Percentiles rank a stretch among this genome's conserved stretches.
phyloP scores from a whole-genome alignment of 2,888 invertebrate species.

The Thymelicus lineola region DNA sequence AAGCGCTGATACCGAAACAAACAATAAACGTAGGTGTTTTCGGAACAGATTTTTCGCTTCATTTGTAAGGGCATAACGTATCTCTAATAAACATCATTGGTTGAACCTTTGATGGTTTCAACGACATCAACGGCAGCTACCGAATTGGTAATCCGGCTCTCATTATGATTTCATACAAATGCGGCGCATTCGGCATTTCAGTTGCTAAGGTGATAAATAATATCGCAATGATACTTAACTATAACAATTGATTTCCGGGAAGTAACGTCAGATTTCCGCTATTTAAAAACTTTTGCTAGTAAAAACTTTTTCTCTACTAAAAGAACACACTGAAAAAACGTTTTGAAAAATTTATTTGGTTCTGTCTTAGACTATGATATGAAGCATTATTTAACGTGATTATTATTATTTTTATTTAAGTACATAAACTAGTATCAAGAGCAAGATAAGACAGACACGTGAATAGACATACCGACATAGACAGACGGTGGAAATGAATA shows the following conservation, averaged over 20 bases:
- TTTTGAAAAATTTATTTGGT: too few species aligned
- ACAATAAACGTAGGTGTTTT: too few species aligned
- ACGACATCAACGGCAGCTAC: neutral
- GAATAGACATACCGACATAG: neutral
- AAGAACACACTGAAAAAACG: too few species aligned
- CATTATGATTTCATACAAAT: too few species aligned
- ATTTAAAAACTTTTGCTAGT: too few species aligned
- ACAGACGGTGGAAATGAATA: neutral
- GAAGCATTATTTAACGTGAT: constrained; percentile 20
- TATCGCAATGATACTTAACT: neutral
- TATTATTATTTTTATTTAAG: constrained; percentile 18
- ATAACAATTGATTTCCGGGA: neutral
- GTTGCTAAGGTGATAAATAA: neutral
- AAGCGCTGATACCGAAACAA: too few species aligned
- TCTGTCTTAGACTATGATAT: neutral
- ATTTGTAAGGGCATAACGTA: too few species aligned
- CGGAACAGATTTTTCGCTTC: too few species aligned
- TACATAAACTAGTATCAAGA: constrained; percentile 21
- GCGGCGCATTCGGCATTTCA: too few species aligned
- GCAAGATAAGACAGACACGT: constrained; percentile 17
- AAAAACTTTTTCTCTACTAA: too few species aligned
- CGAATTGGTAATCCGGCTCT: neutral
- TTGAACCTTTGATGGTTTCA: neutral
- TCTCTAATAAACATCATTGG: too few species aligned
- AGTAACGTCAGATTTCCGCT: too few species aligned